Evolutionary conservation across 2,113 vertebrate genomes (phyloP), one percentile per base, ranked within the genome.

Genomic region (Mastomys coucha): DNA sequence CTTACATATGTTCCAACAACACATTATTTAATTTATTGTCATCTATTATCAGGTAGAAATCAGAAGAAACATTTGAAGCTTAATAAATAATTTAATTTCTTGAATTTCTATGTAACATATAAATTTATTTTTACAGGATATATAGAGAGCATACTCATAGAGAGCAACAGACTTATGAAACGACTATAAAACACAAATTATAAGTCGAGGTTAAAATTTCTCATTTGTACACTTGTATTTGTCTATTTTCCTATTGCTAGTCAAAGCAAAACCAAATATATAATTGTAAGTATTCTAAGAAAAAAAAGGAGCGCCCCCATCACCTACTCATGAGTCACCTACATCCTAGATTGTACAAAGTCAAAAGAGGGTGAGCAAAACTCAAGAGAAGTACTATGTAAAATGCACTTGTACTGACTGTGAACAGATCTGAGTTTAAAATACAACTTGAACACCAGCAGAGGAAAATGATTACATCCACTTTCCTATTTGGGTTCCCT

Each of bases 111-210:
- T 98, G 96, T 97, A 97, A 97, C 97, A 98, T 97, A 97, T 97
- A 98, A 98, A 98, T 97, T 96, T 97, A 97, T 97, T 97, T 98
- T 97, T 97, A 98, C 97, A 97, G 97, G 97, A 98, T 97, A 98
- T 98, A 98, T 98, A 96, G 95, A 96, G 94, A 97, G 97, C 97
- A 97, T 98, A 98, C 96, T 97, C 97, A 97, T 97, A 97, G 97
- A 97, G 96, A 97, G 97, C 96, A 97, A 97, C 97, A 97, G 97
- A 97, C 97, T 97, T 97, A 97, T 97, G 97, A 98, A 98, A 97
- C 93, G 60, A 97, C 96, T 97, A 97, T 97, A 98, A 98, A 98
- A 98, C 95, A 97, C 97, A 98, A 97, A 97, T 97, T 97, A 93
- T 97, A 97, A 91, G 97, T 98, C 67, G 77, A 97, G 94, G 97